Base-by-base conservation (phyloP, 2,888 invertebrate genomes). In the Dyspetes luteomarginatus region DNA sequence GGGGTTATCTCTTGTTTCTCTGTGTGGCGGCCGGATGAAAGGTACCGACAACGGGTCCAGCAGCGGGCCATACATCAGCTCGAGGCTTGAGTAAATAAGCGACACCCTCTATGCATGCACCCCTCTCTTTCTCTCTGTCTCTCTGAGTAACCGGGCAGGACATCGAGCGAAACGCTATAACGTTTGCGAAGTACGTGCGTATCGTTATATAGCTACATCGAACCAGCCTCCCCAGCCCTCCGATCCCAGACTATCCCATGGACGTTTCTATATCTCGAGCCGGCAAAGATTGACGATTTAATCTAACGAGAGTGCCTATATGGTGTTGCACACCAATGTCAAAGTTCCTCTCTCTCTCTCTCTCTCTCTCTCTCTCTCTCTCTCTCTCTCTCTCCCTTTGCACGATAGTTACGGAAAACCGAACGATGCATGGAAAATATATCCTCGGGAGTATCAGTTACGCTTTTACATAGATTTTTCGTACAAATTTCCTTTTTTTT, bases 71-170 rank as follows among this genome's bases (percentile, higher is more conserved):
- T 90, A 87, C 88, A 89, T 90, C 90, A 90, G 88, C 88, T 85
- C 83, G 86, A 85, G 87, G 87, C 89, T 88, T 86, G 87, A 89
- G 89, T 90, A 90, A 90, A 90, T 90, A 90, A 89, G 85, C 89
- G 86, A 82, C 88, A 87, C 87, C 86, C 82, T 82, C 74, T 79
- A 22, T 41, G 22, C 45, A 12, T 41, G 83, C 60, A 72, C 45
- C 58, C 73, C 41, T 36, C 68, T 41, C 55, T 60, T 55, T 30
- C 55, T 60, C 48, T 19, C 52, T 48, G 9, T 22, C 68, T 55
- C 55, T 56, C 71, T 68, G n/a, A n/a, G n/a, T n/a, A n/a, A n/a
- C n/a, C n/a, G n/a, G n/a, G n/a, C n/a, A n/a, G n/a, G n/a, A n/a
- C n/a, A n/a, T n/a, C n/a, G n/a, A n/a, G n/a, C n/a, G n/a, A n/a